These are phyloP conservation scores for Vulpes vulpes DNA, from an alignment of 2,113 vertebrate species.

Conservation along the genomic window DNA sequence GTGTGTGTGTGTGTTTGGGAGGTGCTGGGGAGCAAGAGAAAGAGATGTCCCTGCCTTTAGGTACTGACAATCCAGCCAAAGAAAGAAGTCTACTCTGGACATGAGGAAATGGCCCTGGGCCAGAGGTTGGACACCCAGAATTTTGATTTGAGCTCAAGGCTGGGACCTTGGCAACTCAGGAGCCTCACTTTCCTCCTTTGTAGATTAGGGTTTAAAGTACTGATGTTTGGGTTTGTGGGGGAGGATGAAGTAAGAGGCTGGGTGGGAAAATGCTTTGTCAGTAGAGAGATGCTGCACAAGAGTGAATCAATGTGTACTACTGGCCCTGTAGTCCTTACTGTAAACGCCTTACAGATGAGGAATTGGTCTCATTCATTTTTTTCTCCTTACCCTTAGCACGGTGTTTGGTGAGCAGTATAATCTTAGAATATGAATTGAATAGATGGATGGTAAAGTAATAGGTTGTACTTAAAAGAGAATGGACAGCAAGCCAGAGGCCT, in stretches of 20 bases:
- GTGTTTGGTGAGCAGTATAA: neutral
- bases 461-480: neutral
- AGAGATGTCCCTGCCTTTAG: neutral
- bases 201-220: neutral
- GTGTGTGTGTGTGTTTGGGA: neutral
- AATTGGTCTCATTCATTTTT: neutral
- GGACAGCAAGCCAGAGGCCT: neutral
- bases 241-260: neutral
- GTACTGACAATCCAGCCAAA: neutral
- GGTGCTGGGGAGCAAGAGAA: neutral
- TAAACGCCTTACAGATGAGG: neutral
- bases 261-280: neutral
- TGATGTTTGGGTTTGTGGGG: neutral
- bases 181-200: neutral
- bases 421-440: neutral
- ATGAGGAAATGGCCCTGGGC: neutral
- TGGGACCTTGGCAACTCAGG: neutral
- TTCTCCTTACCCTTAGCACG: neutral
- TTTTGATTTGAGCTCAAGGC: neutral
- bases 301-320: accelerated
- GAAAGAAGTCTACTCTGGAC: neutral
- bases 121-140: too few species aligned
- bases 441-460: neutral
- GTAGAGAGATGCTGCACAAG: neutral
- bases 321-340: neutral